Conservation (phyloP, 2,888 invertebrate species). For the Parnassius orleans region DNA sequence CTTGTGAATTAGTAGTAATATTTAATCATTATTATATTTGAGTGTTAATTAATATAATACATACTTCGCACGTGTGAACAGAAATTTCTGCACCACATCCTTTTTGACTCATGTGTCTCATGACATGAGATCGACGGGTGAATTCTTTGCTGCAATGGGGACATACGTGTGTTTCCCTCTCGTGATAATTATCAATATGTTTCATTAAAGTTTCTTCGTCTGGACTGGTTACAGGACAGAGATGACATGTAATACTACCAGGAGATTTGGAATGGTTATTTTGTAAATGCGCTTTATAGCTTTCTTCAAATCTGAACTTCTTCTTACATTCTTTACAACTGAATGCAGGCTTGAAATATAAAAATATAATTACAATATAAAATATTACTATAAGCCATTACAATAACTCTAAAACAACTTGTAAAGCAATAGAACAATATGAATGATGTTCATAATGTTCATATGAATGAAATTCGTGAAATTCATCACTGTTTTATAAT, state of each 20-base stretch:
- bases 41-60: conserved; percentile 19
- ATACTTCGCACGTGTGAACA: conserved; percentile 61
- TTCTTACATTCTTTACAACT: conserved; percentile 84
- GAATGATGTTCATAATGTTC: too few species aligned
- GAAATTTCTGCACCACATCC: conserved; percentile 82
- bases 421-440: too few species aligned
- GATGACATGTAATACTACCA: conserved; percentile 82
- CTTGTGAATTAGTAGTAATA: too few species aligned
- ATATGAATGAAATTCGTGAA: too few species aligned
- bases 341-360: conserved; percentile 36
- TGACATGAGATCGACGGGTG: conserved; percentile 87
- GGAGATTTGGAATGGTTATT: conserved; percentile 85
- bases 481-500: too few species aligned
- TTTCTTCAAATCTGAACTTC: conserved; percentile 85
- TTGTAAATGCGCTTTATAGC: conserved; percentile 83
- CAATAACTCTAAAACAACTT: too few species aligned
- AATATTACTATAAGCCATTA: background rate
- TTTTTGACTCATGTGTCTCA: conserved; percentile 84
- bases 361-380: conserved; percentile 25
- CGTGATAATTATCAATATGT: conserved; percentile 85
- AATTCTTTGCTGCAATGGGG: conserved; percentile 86
- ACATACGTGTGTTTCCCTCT: conserved; percentile 78
- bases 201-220: conserved; percentile 81
- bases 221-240: conserved; percentile 85
- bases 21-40: too few species aligned